Evolutionary conservation across 2,797 vertebrate species (phyloP), one percentile per base, ranked within the genome.

Genomic region (Tamandua tetradactyla): DNA sequence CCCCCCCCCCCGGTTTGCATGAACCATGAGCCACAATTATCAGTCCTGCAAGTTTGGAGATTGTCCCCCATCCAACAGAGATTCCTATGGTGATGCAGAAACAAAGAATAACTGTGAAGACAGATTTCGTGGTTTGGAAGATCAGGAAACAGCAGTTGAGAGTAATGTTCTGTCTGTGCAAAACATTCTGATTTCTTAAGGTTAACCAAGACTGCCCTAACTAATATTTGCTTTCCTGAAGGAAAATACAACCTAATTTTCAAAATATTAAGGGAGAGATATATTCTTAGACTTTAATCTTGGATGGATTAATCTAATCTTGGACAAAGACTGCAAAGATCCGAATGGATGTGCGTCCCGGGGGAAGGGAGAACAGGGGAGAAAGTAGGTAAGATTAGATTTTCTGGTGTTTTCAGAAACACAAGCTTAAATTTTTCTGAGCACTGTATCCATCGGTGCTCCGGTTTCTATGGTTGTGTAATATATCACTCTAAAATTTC

Each of bases 401-500:
- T n/a, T 42, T 57, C 10, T 20, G 5, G 30, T 35, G 82, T 82
- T 75, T 78, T 90, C 85, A 91, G 11, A 81, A 87, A 81, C 4
- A 42, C 8, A 78, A 76, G 4, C 23, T 79, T 71, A 68, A 44
- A 47, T 64, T 47, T 91, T 86, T 55, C n/a, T 15, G 71, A 75
- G 10, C 20, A 85, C 4, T 57, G 0, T 78, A 78, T 82, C 76
- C 42, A 71, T 32, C 15, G 35, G 2, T 74, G 22, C 82, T 78
- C n/a, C 42, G 66, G n/a, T 37, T 59, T 57, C 20, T 69, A 9
- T 47, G 59, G 9, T 52, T 49, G 6, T 5, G 32, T 66, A 91
- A 82, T 3, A 91, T 75, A 75, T 88, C 27, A 40, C 59, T 94
- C 64, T 95, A 84, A 78, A 92, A 87, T 10, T 42, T 15, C 52